Conservation (phyloP, 1,140 invertebrate genomes). For the Penaeus indicus region DNA sequence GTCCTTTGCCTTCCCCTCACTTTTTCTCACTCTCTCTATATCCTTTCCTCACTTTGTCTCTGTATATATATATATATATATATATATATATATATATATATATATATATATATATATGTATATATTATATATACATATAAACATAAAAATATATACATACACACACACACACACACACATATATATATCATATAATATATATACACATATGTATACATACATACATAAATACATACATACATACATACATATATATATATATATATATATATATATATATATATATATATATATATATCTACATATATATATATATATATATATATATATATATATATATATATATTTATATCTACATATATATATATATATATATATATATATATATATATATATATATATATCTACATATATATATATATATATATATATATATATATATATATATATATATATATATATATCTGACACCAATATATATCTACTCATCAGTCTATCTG, state of each 20-base stretch:
- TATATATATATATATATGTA: constrained; percentile 44
- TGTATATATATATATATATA: background rate
- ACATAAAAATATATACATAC: no score
- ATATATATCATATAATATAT: no score
- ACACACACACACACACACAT: no score
- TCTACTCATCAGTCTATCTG: no score
- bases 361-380: constrained; percentile 38
- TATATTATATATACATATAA: no score
- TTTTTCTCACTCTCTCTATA: background rate
- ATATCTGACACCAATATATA: constrained; percentile 24
- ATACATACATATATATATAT: background rate
- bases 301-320: background rate
- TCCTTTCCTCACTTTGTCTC: background rate
- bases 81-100: constrained; percentile 37
- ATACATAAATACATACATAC: constrained; percentile 31
- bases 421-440: constrained; percentile 27
- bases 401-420: constrained; percentile 2
- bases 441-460: constrained; percentile 20
- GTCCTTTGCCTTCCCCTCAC: background rate
- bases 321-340: constrained; percentile 2
- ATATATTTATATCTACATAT: no score
- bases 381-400: constrained; percentile 34
- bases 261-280: constrained; percentile 26
- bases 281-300: constrained; percentile 4
- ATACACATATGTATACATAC: constrained; percentile 42